Conservation (phyloP, 2,888 invertebrate genomes). For the Seladonia tumulorum region DNA sequence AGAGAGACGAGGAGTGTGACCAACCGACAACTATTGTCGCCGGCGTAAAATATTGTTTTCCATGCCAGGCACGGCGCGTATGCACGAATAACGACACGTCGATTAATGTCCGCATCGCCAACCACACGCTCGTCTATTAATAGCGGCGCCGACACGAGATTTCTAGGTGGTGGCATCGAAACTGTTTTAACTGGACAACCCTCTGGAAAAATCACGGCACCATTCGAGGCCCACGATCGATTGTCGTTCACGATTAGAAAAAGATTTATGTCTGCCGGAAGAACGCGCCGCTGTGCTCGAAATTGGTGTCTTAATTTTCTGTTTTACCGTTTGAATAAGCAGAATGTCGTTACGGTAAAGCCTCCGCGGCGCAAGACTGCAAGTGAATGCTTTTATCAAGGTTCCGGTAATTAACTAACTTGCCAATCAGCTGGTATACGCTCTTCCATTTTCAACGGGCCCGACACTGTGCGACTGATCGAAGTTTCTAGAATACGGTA, state of each 20-base stretch:
- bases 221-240: neutral
- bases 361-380: neutral
- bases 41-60: conserved; percentile 78
- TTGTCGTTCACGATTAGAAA: conserved; percentile 20
- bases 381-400: neutral
- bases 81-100: conserved; percentile 79
- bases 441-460: neutral
- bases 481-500: too few species aligned
- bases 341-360: neutral
- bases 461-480: too few species aligned
- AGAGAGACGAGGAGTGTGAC: conserved; percentile 38
- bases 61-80: conserved; percentile 77
- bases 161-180: conserved; percentile 61
- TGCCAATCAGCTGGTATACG: neutral
- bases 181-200: conserved; percentile 33
- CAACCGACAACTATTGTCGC: conserved; percentile 75
- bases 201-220: conserved; percentile 22
- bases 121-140: conserved; percentile 75
- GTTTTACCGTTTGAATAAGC: neutral
- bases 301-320: conserved; percentile 21
- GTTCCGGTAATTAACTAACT: neutral
- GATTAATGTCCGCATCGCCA: conserved; percentile 79
- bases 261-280: conserved; percentile 22
- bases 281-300: neutral
- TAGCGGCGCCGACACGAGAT: conserved; percentile 72